These are phyloP conservation scores for Netelia melanura DNA, from an alignment of 2,888 invertebrate species.

Conservation along the genomic window DNA sequence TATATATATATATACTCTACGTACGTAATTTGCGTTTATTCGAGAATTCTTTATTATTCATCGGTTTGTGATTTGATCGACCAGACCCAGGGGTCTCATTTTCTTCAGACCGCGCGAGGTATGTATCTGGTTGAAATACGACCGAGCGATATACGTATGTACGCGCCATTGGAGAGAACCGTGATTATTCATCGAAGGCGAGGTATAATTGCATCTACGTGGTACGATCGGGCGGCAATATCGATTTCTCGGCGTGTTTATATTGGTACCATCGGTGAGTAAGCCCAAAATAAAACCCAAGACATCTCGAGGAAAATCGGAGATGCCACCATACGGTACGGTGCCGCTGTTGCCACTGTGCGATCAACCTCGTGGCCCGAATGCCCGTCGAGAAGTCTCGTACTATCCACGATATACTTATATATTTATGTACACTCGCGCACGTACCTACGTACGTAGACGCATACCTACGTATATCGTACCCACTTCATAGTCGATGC, in stretches of 20 bases:
- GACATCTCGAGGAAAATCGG: slow-evolving; percentile 11
- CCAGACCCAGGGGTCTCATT: not conserved
- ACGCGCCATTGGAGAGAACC: slow-evolving; percentile 46
- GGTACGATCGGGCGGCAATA: not conserved
- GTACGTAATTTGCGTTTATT: not conserved
- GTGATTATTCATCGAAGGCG: slow-evolving; percentile 58
- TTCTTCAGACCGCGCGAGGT: slow-evolving; percentile 5
- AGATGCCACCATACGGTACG: not conserved
- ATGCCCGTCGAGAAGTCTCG: not conserved
- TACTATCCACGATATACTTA: slow-evolving; percentile 10
- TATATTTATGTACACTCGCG: slow-evolving; percentile 32
- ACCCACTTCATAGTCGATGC: slow-evolving; percentile 65
- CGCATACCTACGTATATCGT: slow-evolving; percentile 29
- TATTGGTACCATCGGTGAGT: not conserved
- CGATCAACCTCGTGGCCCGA: slow-evolving; percentile 10
- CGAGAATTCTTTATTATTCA: slow-evolving; percentile 31
- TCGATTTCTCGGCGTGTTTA: slow-evolving; percentile 45
- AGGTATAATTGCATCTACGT: slow-evolving; percentile 43
- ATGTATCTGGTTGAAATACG: slow-evolving; percentile 18
- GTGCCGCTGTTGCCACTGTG: not conserved
- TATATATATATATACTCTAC: not conserved
- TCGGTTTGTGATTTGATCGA: slow-evolving; percentile 8
- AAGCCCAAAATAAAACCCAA: not conserved
- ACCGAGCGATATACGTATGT: slow-evolving; percentile 16
- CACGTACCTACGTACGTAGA: slow-evolving; percentile 11